Evolutionary conservation across 1,140 invertebrate genomes (phyloP).

Genomic region (Oryctes rhinoceros): DNA sequence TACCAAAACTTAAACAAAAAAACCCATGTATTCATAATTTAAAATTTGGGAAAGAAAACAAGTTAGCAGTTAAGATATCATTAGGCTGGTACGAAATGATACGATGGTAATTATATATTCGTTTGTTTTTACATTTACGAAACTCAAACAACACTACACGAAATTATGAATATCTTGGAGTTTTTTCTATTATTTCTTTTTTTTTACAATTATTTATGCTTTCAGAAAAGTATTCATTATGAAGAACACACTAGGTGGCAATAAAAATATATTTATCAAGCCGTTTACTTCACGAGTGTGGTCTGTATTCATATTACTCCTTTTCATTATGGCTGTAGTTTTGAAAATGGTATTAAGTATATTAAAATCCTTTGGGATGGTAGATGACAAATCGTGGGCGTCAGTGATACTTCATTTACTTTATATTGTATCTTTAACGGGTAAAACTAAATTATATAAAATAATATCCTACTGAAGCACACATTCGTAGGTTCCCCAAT

Average conservation of each 20-base stretch:
- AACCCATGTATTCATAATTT: too few relatives aligned
- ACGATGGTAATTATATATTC: too few relatives aligned
- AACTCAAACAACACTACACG: background rate
- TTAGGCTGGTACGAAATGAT: too few relatives aligned
- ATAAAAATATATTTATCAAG: constrained; percentile 28
- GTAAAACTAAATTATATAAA: background rate
- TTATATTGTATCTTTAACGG: background rate
- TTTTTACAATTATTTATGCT: background rate
- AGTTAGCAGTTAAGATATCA: too few relatives aligned
- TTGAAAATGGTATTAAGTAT: background rate
- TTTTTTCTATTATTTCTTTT: too few relatives aligned
- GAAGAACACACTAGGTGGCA: background rate
- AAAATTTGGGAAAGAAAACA: too few relatives aligned
- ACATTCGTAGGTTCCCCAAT: constrained; percentile 8
- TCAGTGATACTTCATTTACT: background rate
- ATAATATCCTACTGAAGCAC: background rate
- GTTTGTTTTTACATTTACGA: background rate
- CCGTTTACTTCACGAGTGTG: constrained; percentile 8
- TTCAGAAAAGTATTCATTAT: constrained; percentile 11
- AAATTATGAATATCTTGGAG: too few relatives aligned
- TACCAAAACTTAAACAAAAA: background rate
- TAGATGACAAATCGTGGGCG: background rate
- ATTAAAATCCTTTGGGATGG: background rate
- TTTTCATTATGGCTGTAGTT: background rate
- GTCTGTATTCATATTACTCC: background rate